These are phyloP conservation scores for Albula goreensis DNA, from an alignment of 2,113 vertebrate species.

Conservation along the genomic window DNA sequence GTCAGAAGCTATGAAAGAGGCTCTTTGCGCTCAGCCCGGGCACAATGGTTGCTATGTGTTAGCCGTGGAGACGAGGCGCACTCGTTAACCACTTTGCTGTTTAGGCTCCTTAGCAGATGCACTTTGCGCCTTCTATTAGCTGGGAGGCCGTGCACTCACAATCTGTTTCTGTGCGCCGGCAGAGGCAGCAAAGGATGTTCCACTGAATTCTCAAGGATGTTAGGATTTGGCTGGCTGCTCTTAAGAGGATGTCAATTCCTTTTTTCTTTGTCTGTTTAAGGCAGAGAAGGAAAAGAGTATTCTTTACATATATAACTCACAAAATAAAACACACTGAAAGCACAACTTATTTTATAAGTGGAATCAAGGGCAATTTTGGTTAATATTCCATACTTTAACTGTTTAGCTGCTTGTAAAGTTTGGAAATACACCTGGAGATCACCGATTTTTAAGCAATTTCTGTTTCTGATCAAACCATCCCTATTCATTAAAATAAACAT, in stretches of 20 bases:
- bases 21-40: slow-evolving; percentile 72
- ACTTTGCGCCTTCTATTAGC: slow-evolving; percentile 27
- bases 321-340: too few species aligned
- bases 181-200: not conserved
- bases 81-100: slow-evolving; percentile 57
- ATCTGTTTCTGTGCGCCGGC: not conserved
- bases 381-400: too few species aligned
- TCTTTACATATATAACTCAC: too few species aligned
- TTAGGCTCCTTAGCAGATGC: slow-evolving; percentile 45
- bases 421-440: too few species aligned
- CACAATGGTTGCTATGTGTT: slow-evolving; percentile 77
- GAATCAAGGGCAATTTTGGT: too few species aligned
- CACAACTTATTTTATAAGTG: too few species aligned
- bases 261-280: not conserved
- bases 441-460: too few species aligned
- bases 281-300: not conserved
- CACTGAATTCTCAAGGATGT: not conserved
- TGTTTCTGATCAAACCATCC: too few species aligned
- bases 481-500: too few species aligned
- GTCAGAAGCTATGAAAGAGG: slow-evolving; percentile 56
- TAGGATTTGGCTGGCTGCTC: not conserved
- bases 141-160: not conserved
- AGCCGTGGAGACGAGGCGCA: slow-evolving; percentile 41
- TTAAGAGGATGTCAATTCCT: too few species aligned
- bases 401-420: too few species aligned